These are phyloP conservation scores for Macrotus californicus DNA, from an alignment of 2,113 vertebrate genomes.

Conservation along the genomic window DNA sequence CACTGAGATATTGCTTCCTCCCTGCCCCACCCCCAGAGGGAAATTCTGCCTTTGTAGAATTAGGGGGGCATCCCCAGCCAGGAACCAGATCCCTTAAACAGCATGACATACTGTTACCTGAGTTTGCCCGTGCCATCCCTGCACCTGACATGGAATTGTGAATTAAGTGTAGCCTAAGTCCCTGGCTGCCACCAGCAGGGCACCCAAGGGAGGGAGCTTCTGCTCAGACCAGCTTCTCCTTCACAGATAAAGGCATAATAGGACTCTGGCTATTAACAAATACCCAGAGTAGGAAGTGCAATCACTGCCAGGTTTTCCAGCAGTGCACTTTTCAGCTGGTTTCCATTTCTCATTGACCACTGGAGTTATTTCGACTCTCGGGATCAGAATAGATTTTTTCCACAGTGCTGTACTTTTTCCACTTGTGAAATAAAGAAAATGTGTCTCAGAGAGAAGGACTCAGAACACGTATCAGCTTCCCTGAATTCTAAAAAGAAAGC, in stretches of 20 bases:
- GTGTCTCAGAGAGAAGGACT: background rate
- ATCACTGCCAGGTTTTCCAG: background rate
- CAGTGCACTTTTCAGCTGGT: background rate
- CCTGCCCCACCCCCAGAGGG: background rate
- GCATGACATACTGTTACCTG: background rate
- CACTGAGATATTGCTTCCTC: background rate
- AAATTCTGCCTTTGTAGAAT: background rate
- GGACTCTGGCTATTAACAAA: background rate
- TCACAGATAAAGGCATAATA: background rate
- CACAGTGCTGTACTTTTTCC: background rate
- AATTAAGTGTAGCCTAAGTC: conserved; percentile 2
- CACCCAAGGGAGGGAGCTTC: background rate
- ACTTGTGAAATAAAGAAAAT: background rate
- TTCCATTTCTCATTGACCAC: background rate
- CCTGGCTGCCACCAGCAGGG: conserved; percentile 72
- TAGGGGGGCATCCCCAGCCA: background rate
- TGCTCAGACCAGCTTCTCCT: background rate
- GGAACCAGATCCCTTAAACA: background rate
- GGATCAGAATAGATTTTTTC: background rate
- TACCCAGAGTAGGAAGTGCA: background rate
- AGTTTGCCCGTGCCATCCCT: background rate
- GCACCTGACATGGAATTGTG: background rate
- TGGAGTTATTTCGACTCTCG: background rate
- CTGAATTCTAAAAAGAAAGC: background rate
- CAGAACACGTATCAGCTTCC: background rate